Conservation (phyloP, 2,888 invertebrate genomes). For the Camponotus fellah region DNA sequence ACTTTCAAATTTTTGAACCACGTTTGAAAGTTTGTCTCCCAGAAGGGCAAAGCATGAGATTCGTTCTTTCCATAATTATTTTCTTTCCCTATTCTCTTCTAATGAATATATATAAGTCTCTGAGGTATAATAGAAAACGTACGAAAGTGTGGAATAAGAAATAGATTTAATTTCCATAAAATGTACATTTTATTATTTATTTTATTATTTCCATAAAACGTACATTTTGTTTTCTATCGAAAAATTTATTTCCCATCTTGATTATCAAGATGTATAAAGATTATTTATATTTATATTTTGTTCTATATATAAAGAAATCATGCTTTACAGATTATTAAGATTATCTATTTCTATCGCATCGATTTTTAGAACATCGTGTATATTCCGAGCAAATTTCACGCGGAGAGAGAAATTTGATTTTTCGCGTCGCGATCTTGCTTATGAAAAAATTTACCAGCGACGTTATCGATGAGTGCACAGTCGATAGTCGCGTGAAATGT, state of each 20-base stretch:
- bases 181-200: background rate
- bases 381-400: background rate
- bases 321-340: background rate
- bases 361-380: background rate
- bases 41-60: background rate
- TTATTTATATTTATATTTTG: background rate
- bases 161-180: background rate
- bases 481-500: constrained; percentile 46
- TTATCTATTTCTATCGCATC: background rate
- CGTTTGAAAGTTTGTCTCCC: constrained; percentile 12
- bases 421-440: constrained; percentile 18
- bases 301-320: background rate
- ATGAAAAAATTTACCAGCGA: constrained; percentile 29
- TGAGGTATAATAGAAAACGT: background rate
- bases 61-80: background rate
- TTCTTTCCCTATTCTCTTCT: background rate
- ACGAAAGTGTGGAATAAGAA: background rate
- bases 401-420: constrained; percentile 18
- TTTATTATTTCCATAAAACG: background rate
- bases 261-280: background rate
- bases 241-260: background rate
- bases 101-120: background rate
- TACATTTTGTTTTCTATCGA: background rate
- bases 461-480: constrained; percentile 46
- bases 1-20: constrained; percentile 67